phyloP scores from a whole-genome alignment of 2,888 invertebrate species.

The Aphodius sticticus region DNA sequence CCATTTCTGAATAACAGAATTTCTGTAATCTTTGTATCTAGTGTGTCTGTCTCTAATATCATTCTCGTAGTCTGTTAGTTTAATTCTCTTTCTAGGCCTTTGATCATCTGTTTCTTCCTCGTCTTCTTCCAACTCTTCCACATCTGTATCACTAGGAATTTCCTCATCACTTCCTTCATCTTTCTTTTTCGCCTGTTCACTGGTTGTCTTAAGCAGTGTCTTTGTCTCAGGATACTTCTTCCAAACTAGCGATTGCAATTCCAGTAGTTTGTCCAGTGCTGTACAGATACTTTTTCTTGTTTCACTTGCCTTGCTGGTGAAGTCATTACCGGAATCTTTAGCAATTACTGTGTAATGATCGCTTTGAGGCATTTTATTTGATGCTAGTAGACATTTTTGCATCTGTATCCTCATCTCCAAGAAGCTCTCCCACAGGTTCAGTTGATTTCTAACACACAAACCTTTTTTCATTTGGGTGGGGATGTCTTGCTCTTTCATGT shows the following conservation, averaged over 20 bases:
- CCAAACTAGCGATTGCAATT: slow-evolving; percentile 68
- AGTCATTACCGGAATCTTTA: slow-evolving; percentile 59
- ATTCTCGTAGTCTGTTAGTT: slow-evolving; percentile 67
- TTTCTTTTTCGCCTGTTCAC: slow-evolving; percentile 53
- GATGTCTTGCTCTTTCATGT: slow-evolving; percentile 19
- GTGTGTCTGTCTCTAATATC: slow-evolving; percentile 67
- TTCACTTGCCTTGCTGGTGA: slow-evolving; percentile 62
- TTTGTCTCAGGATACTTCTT: slow-evolving; percentile 76
- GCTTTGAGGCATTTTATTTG: slow-evolving; percentile 81
- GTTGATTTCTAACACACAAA: slow-evolving; percentile 72
- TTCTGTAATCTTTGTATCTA: slow-evolving; percentile 73
- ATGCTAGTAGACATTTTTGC: slow-evolving; percentile 78
- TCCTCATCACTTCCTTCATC: slow-evolving; percentile 54
- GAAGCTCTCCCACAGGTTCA: slow-evolving; percentile 83
- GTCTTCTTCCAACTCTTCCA: slow-evolving; percentile 42
- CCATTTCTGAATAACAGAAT: slow-evolving; percentile 91
- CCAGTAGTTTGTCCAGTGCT: slow-evolving; percentile 71
- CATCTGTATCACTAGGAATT: slow-evolving; percentile 32
- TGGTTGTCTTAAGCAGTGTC: slow-evolving; percentile 52
- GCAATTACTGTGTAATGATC: slow-evolving; percentile 63
- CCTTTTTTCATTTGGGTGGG: slow-evolving; percentile 59
- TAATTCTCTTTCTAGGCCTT: slow-evolving; percentile 62
- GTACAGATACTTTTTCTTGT: slow-evolving; percentile 65
- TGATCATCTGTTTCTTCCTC: slow-evolving; percentile 46
- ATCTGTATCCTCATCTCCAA: slow-evolving; percentile 87